These are phyloP conservation scores for Proteles cristata DNA, from an alignment of 2,113 vertebrate genomes.

Conservation along the genomic window DNA sequence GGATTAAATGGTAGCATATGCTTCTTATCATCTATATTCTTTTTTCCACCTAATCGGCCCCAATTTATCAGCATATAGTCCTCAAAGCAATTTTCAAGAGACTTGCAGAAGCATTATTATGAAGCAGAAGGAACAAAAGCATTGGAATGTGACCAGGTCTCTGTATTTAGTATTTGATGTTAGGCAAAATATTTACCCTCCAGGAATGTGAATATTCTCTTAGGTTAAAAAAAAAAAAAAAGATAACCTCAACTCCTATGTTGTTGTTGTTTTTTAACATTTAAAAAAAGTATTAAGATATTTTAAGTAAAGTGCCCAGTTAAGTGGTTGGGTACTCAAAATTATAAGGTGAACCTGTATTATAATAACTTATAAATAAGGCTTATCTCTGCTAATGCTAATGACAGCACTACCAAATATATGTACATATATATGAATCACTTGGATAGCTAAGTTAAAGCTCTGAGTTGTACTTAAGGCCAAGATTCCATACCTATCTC, in stretches of 20 bases:
- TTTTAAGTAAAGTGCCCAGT: not conserved
- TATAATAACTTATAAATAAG: slow-evolving; percentile 35
- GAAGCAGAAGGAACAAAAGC: not conserved
- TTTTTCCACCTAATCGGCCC: not conserved
- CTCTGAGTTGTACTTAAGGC: not conserved
- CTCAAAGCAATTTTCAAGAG: slow-evolving; percentile 15
- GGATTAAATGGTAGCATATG: not conserved
- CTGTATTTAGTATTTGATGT: not conserved
- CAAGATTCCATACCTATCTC: not conserved
- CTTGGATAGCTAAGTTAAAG: not conserved
- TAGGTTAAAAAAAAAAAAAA: not conserved
- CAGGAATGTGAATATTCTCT: not conserved
- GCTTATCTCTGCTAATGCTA: not conserved
- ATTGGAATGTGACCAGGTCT: not conserved
- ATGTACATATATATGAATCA: not conserved
- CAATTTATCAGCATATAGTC: not conserved
- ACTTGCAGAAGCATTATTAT: not conserved
- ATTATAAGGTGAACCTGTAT: not conserved
- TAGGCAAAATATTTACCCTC: not conserved
- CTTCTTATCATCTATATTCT: not conserved
- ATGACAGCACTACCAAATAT: not conserved
- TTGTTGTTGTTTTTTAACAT: not conserved
- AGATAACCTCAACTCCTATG: not conserved
- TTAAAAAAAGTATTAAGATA: not conserved
- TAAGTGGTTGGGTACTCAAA: not conserved